These are phyloP conservation scores for Vollenhovia emeryi DNA, from an alignment of 1,140 invertebrate genomes.

Conservation along the genomic window DNA sequence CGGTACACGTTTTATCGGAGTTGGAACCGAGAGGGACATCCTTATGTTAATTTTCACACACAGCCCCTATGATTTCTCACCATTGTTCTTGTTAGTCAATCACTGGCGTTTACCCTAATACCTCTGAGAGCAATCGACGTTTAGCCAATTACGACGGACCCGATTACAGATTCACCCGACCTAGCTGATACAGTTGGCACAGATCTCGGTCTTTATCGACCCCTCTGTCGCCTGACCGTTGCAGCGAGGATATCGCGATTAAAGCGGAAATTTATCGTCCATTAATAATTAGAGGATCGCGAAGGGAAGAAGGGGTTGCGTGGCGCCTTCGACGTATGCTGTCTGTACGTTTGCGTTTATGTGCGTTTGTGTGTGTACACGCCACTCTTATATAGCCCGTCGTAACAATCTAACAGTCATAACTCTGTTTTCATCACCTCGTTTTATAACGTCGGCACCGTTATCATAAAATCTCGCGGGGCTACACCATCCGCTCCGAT, in stretches of 20 bases:
- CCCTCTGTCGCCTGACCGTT: conserved; percentile 3
- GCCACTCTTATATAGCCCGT: conserved; percentile 12
- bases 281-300: conserved; percentile 67
- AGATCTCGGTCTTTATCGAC: conserved; percentile 60
- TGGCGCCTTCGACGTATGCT: conserved; percentile 21
- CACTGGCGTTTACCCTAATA: not conserved
- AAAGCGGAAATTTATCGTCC: conserved; percentile 63
- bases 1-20: not conserved
- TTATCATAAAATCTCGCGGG: conserved; percentile 66
- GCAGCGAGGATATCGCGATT: conserved; percentile 42
- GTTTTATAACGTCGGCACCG: conserved; percentile 47
- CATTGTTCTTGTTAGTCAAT: conserved; percentile 16
- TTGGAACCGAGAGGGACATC: not conserved
- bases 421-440: conserved; percentile 59
- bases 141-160: conserved; percentile 43
- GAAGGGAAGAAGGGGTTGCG: not conserved
- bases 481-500: conserved; percentile 32
- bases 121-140: conserved; percentile 28
- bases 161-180: conserved; percentile 45
- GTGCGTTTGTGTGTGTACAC: too few species aligned
- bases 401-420: conserved; percentile 68
- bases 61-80: not conserved
- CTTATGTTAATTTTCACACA: conserved; percentile 24
- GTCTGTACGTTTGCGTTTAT: too few species aligned
- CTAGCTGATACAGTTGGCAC: conserved; percentile 52